phyloP scores from a whole-genome alignment of 1,140 invertebrate species.

The Physella acuta region DNA sequence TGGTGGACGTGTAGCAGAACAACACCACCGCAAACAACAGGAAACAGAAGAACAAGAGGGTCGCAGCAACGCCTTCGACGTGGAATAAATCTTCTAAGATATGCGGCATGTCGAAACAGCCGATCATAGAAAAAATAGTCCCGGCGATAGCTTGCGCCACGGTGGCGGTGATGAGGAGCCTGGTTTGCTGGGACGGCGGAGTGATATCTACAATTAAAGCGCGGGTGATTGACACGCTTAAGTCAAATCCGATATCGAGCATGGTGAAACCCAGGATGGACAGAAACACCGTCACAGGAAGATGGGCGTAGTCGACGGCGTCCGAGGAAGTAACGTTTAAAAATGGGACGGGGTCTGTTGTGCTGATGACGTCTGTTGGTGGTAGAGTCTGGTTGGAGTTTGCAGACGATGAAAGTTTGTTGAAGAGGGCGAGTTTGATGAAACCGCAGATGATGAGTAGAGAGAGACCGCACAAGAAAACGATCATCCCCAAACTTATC shows the following conservation, averaged over 20 bases:
- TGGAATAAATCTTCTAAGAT: slow-evolving; percentile 2
- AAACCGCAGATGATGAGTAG: neutral
- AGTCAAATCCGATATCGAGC: slow-evolving; percentile 16
- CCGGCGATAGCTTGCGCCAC: neutral
- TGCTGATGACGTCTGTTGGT: too few species aligned
- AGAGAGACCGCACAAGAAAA: neutral
- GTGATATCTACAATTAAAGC: slow-evolving; percentile 4
- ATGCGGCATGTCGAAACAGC: slow-evolving; percentile 7
- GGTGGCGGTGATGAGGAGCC: slow-evolving; percentile 4
- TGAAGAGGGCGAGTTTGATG: slow-evolving; percentile 7
- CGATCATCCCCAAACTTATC: slow-evolving; percentile 6
- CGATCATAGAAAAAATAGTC: neutral
- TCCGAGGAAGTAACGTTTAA: too few species aligned
- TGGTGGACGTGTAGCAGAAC: neutral
- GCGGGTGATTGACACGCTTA: slow-evolving; percentile 10
- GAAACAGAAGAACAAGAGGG: slow-evolving; percentile 1
- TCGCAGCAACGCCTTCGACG: slow-evolving; percentile 12
- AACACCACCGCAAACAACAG: neutral
- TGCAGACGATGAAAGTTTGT: neutral
- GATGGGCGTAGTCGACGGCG: neutral
- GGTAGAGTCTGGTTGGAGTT: neutral
- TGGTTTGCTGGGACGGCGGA: neutral
- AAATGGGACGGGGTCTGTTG: too few species aligned
- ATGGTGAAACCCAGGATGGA: slow-evolving; percentile 16
- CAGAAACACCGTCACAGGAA: slow-evolving; percentile 11